Percentiles rank a stretch among this genome's conserved stretches.
Evolutionary conservation across 2,888 invertebrate genomes (phyloP).

Genomic region (Biston stratarius): DNA sequence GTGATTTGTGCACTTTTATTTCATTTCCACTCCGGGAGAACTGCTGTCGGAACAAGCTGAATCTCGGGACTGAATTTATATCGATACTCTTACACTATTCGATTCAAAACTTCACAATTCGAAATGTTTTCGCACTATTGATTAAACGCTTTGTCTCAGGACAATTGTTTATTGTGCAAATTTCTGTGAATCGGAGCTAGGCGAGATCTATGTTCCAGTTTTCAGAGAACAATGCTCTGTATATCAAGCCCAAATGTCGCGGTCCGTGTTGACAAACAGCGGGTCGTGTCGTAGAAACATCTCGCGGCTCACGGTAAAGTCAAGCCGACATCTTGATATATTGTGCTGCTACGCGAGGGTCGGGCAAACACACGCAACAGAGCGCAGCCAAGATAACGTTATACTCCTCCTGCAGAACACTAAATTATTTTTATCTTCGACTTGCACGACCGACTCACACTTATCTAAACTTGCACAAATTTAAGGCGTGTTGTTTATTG

Average conservation of each 20-base stretch:
- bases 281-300: conserved; percentile 68
- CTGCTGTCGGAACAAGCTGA: conserved; percentile 57
- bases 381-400: conserved; percentile 66
- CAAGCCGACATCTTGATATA: conserved; percentile 80
- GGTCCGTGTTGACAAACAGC: conserved; percentile 73
- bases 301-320: conserved; percentile 67
- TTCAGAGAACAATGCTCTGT: conserved; percentile 52
- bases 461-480: conserved; percentile 56
- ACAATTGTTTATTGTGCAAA: conserved; percentile 36
- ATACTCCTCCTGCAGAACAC: conserved; percentile 55
- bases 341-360: conserved; percentile 74
- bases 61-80: conserved; percentile 49
- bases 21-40: conserved; percentile 71
- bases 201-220: conserved; percentile 45
- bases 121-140: conserved; percentile 34
- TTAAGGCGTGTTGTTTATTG: conserved; percentile 45
- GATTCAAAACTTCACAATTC: conserved; percentile 37
- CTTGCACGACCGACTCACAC: conserved; percentile 60
- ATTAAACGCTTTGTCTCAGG: conserved; percentile 31
- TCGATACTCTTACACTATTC: conserved; percentile 41
- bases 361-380: conserved; percentile 70
- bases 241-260: conserved; percentile 54
- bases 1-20: conserved; percentile 83
- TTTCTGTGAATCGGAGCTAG: conserved; percentile 38
- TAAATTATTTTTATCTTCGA: conserved; percentile 78